phyloP scores from a whole-genome alignment of 2,888 invertebrate genomes.

The Myopa testacea region DNA sequence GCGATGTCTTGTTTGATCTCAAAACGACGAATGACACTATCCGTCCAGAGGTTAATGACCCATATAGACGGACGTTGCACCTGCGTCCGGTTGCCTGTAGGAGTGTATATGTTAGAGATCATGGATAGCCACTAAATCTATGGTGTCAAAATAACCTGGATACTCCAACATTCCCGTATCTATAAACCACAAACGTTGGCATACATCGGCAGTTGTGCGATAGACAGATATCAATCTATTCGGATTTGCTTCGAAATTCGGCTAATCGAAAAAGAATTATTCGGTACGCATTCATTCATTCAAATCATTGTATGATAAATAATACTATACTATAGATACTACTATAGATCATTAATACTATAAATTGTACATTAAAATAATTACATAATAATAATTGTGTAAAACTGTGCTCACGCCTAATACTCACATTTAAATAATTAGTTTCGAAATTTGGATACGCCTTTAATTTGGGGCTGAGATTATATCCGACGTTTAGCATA shows the following conservation, averaged over 20 bases:
- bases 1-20: conserved; percentile 60
- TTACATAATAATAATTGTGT: not conserved
- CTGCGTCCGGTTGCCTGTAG: conserved; percentile 61
- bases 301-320: not conserved
- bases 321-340: too few species aligned
- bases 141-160: conserved; percentile 68
- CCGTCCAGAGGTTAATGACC: conserved; percentile 75
- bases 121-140: not conserved
- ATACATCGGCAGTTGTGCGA: conserved; percentile 76
- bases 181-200: conserved; percentile 82
- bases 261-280: conserved; percentile 35
- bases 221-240: conserved; percentile 76
- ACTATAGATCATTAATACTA: too few species aligned
- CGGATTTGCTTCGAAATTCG: conserved; percentile 44
- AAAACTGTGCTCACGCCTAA: too few species aligned
- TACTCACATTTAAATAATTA: conserved; percentile 58
- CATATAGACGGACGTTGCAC: conserved; percentile 75
- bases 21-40: conserved; percentile 73
- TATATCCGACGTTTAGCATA: conserved; percentile 60
- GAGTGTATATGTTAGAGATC: too few species aligned
- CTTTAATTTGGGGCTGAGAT: conserved; percentile 59
- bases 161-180: conserved; percentile 81
- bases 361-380: not conserved
- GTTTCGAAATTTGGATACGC: conserved; percentile 63
- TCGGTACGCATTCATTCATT: not conserved